A percentile compares a stretch with the other conserved stretches of the same genome.
phyloP scores from a whole-genome alignment of 2,888 invertebrate species.

The Taenaris catops region DNA sequence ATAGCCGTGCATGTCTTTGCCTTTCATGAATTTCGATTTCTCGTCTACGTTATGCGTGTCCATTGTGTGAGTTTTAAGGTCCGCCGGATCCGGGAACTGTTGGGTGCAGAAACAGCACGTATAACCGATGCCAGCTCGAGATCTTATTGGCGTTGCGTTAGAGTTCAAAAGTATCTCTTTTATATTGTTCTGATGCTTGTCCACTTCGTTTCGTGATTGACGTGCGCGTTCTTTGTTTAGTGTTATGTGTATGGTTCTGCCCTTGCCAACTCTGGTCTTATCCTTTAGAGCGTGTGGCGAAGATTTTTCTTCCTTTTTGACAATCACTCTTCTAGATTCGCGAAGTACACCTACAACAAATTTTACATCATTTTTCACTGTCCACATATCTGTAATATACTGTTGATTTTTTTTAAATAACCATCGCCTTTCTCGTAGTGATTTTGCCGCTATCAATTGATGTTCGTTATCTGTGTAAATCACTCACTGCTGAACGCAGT shows the following conservation, averaged over 20 bases:
- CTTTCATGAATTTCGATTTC: slow-evolving; percentile 44
- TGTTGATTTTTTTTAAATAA: too few relatives aligned
- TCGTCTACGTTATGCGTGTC: slow-evolving; percentile 33
- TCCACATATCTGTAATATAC: too few relatives aligned
- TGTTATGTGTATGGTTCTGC: slow-evolving; percentile 10
- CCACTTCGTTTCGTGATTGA: slow-evolving; percentile 23
- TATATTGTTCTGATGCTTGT: slow-evolving; percentile 44
- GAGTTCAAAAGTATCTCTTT: slow-evolving; percentile 42
- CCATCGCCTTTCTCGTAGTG: too few relatives aligned
- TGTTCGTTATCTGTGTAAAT: too few relatives aligned
- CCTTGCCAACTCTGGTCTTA: slow-evolving; percentile 10
- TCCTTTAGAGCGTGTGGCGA: slow-evolving; percentile 4
- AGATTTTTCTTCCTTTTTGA: slow-evolving; percentile 12
- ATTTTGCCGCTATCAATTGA: too few relatives aligned
- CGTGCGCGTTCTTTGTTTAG: slow-evolving; percentile 6
- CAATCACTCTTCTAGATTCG: slow-evolving; percentile 6
- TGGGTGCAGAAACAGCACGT: slow-evolving; percentile 47
- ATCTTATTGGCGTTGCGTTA: slow-evolving; percentile 56
- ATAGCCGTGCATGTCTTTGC: slow-evolving; percentile 30
- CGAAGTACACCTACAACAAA: slow-evolving; percentile 29
- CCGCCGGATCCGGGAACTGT: slow-evolving; percentile 38
- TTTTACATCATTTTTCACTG: slow-evolving; percentile 20
- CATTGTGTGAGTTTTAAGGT: slow-evolving; percentile 46
- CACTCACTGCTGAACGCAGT: too few relatives aligned
- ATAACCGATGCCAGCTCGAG: slow-evolving; percentile 44